phyloP scores from a whole-genome alignment of 2,888 invertebrate genomes.

The Koerneria pararmatus region DNA sequence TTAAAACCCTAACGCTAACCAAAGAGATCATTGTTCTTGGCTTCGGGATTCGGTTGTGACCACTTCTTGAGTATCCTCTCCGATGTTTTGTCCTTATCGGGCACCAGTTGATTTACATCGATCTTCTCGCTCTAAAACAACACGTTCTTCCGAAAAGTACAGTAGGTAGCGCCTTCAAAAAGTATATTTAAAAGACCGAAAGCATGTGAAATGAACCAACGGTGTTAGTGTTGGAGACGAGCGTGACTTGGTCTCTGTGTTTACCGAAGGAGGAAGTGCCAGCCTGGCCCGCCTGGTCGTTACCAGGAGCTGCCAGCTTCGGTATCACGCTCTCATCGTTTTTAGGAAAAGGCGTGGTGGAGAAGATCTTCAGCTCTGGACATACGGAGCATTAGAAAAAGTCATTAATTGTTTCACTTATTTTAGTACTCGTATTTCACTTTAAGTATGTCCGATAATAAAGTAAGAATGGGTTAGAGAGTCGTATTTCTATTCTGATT shows the following conservation, averaged over 20 bases:
- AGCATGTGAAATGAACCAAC: not conserved
- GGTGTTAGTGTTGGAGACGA: slow-evolving; percentile 35
- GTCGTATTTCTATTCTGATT: too few relatives aligned
- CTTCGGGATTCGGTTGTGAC: slow-evolving; percentile 41
- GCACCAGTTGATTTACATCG: slow-evolving; percentile 40
- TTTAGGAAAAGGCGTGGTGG: slow-evolving; percentile 16
- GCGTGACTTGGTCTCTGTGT: slow-evolving; percentile 44
- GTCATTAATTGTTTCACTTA: too few relatives aligned
- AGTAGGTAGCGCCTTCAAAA: not conserved
- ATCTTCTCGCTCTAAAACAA: too few relatives aligned
- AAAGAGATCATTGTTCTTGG: slow-evolving; percentile 45
- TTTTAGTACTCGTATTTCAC: too few relatives aligned
- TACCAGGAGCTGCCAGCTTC: slow-evolving; percentile 6
- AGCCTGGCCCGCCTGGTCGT: slow-evolving; percentile 30
- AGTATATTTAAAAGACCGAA: not conserved
- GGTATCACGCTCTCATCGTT: slow-evolving; percentile 13
- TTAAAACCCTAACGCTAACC: slow-evolving; percentile 24
- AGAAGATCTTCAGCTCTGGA: slow-evolving; percentile 19
- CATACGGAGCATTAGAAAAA: too few relatives aligned
- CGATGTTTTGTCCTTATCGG: slow-evolving; percentile 42
- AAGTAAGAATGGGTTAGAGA: too few relatives aligned
- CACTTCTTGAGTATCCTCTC: slow-evolving; percentile 40
- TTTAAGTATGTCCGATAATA: too few relatives aligned
- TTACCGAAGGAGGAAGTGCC: slow-evolving; percentile 45
- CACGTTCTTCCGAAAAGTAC: slow-evolving; percentile 29